Evolutionary conservation across 2,797 vertebrate species (phyloP), one percentile per base, ranked within the genome.

Genomic region (Phataginus tetradactyla): DNA sequence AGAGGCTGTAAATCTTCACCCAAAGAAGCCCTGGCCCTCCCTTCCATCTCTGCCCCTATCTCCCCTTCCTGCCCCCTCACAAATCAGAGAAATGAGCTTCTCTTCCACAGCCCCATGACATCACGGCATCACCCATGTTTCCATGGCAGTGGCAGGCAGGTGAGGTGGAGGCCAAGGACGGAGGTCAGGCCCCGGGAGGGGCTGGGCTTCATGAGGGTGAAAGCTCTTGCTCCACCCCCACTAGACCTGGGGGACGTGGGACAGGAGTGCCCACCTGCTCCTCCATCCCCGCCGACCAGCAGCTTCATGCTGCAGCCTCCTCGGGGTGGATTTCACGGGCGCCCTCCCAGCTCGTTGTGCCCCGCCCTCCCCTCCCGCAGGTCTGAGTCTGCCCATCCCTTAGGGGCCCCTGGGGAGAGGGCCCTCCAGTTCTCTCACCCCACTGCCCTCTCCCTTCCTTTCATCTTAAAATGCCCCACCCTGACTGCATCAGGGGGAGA

Each of bases 91-190:
- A 83, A 45, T 49, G 89, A 98, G 97, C 96, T 97, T 74, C 96
- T 96, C 98, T 80, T 71, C 61, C 32, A 7, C 17, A 97, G 97
- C 98, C 55, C 25, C 2, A 10, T 98, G 98, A 98, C 98, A 97
- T 97, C 92, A 92, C 66, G 97, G 98, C 98, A 96, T 98, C 94
- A 55, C 95, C 42, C 94, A 81, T 81, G 90, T 99, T 98, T 98
- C 98, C 97, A 97, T 98, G 98, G 91, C 93, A 90, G 98, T 94
- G 75, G 90, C 93, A 97, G 94, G 97, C 98, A 98, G 98, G 98
- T 98, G 98, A 98, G 97, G 64, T 15, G 15, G 91, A 97, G 98
- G 98, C 98, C 92, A 72, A 91, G 94, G 87, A 63, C 29, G 61
- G 96, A 97, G 98, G 96, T 97, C 96, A 94, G 42, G 81, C 78